Percentiles rank a stretch among this genome's conserved stretches.
Conservation (phyloP, 2,888 invertebrate species). For the Sphaerophoria taeniata region DNA sequence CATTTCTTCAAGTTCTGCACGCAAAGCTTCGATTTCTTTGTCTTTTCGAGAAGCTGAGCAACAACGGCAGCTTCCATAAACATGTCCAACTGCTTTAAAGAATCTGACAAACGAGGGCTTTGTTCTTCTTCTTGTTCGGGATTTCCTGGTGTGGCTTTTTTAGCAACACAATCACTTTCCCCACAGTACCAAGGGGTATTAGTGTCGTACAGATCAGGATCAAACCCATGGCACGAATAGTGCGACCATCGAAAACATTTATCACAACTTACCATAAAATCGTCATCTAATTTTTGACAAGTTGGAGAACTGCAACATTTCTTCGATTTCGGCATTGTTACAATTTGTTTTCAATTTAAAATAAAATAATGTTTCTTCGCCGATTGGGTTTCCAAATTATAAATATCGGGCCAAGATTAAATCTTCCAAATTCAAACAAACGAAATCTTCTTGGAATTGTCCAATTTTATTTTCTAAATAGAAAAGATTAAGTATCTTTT, state of each 20-base stretch:
- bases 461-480: no score
- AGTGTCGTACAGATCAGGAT: neutral
- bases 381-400: no score
- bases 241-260: constrained; percentile 12
- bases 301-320: neutral
- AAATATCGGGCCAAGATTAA: no score
- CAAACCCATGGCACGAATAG: constrained; percentile 4
- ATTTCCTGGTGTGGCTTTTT: neutral
- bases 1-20: constrained; percentile 1
- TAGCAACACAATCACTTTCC: neutral
- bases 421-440: no score
- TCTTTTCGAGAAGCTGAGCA: neutral
- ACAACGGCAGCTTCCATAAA: constrained; percentile 6
- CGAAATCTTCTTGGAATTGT: no score
- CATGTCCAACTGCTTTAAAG: neutral
- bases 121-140: neutral
- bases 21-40: neutral
- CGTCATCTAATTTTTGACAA: neutral
- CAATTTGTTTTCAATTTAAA: no score
- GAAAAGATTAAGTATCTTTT: no score
- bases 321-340: neutral
- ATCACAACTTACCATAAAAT: neutral
- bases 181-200: neutral
- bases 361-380: no score
- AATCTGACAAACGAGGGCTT: neutral